These are phyloP conservation scores for Adineta ricciae DNA, from an alignment of 2,888 invertebrate species.

Conservation along the genomic window DNA sequence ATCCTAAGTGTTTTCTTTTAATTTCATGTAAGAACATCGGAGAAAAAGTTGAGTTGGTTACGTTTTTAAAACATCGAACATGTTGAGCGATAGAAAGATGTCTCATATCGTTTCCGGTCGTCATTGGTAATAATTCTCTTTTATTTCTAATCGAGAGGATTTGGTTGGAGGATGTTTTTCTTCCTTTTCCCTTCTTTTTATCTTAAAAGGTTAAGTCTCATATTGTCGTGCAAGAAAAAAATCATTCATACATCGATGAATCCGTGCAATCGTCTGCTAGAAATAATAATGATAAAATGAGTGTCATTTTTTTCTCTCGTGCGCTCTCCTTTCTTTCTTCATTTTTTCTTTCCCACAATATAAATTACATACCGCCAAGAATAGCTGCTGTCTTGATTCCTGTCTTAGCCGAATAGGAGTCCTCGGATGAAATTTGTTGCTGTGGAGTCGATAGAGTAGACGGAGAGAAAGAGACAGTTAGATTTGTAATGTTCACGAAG, in stretches of 20 bases:
- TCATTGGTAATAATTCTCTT: not conserved
- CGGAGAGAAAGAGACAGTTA: not conserved
- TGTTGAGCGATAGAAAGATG: not conserved
- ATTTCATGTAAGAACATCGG: not conserved
- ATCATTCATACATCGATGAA: not conserved
- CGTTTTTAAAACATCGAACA: not conserved
- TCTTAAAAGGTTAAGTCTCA: not conserved
- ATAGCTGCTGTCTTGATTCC: conserved; percentile 7
- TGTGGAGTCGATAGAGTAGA: not conserved
- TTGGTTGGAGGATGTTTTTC: not conserved
- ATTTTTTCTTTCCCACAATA: not conserved
- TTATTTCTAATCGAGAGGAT: not conserved
- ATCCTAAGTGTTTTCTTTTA: not conserved
- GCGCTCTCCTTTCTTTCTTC: not conserved
- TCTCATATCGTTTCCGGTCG: not conserved
- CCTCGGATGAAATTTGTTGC: not conserved
- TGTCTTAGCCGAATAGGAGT: not conserved
- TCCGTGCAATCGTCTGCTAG: not conserved
- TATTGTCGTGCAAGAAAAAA: not conserved
- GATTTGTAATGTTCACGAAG: not conserved
- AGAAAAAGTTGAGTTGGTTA: not conserved
- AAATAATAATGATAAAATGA: not conserved
- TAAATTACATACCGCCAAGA: conserved; percentile 14
- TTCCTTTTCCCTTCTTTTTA: not conserved
- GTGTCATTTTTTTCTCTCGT: not conserved